Evolutionary conservation across 2,113 vertebrate species (phyloP), one percentile per base, ranked within the genome.

Genomic region (Epinephelus cyanopodus): DNA sequence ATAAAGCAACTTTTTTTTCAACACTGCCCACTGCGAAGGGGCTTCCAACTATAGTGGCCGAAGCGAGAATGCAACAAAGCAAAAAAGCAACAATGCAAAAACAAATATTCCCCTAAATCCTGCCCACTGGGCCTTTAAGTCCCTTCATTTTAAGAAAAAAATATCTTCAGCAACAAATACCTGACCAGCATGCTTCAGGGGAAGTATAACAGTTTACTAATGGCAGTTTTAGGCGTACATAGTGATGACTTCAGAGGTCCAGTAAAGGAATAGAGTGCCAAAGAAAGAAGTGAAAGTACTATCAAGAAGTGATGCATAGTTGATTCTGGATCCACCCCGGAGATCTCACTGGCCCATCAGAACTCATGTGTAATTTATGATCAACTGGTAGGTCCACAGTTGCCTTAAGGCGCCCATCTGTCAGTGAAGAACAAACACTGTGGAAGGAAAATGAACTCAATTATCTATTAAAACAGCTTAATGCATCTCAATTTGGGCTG

Each of bases 331-430:
- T 74, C 77, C 83, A 76, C 75, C 68, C 83, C 74, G 37, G 73
- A 87, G 89, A 89, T 82, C 86, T 84, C 58, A 57, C 68, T 77
- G 70, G 81, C 74, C 83, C 88, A 89, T 94, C 90, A 92, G 79
- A 90, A 83, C 68, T 90, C 78, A 89, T 93, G 81, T 89, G 84
- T 91, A 89, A 95, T 91, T 93, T 87, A 94, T 91, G 81, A 90
- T 93, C 87, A 93, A 86, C 84, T 91, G 66, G 83, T 87, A 68
- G 81, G 79, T 89, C 89, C 85, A 89, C 61, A 79, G 66, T 89
- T 68, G 91, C 91, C 90, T 83, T 73, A 58, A 90, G 89, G 89
- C 81, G n/a, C 77, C 92, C 89, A 91, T 94, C 90, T 94, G 93
- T 81, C 88, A 80, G 76, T 25, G 56, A 88, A 85, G 78, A 90